These are phyloP conservation scores for Acarapis woodi DNA, from an alignment of 1,140 invertebrate species.

Conservation along the genomic window DNA sequence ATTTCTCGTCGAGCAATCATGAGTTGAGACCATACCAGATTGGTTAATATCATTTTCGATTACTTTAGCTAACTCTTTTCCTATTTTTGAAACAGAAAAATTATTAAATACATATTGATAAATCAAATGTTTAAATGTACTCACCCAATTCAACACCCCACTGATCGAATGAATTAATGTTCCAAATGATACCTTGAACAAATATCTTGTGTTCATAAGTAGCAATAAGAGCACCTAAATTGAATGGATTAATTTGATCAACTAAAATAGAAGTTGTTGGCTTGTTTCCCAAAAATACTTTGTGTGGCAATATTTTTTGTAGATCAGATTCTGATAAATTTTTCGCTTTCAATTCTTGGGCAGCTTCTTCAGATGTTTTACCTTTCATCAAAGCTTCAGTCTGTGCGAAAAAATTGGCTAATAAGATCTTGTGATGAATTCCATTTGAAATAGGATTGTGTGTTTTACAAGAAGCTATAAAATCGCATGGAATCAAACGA, in stretches of 20 bases:
- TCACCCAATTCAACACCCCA: slow-evolving; percentile 98
- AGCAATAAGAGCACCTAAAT: slow-evolving; percentile 81
- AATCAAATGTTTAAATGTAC: no score
- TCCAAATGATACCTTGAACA: slow-evolving; percentile 90
- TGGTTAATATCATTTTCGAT: slow-evolving; percentile 72
- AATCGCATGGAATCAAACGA: slow-evolving; percentile 79
- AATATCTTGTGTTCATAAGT: slow-evolving; percentile 98
- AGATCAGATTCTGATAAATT: slow-evolving; percentile 32
- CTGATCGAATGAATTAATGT: slow-evolving; percentile 98
- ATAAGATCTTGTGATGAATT: slow-evolving; percentile 46
- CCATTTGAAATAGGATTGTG: slow-evolving; percentile 64
- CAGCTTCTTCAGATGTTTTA: slow-evolving; percentile 44
- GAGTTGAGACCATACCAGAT: slow-evolving; percentile 25
- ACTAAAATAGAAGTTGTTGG: slow-evolving; percentile 95
- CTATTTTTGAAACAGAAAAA: no score
- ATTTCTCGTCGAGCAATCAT: slow-evolving; percentile 75
- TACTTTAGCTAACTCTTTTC: slow-evolving; percentile 84
- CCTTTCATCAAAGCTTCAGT: slow-evolving; percentile 89
- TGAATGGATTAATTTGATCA: slow-evolving; percentile 71
- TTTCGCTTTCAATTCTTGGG: slow-evolving; percentile 36
- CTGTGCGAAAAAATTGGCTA: slow-evolving; percentile 94
- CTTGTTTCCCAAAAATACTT: slow-evolving; percentile 82
- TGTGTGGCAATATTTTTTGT: slow-evolving; percentile 61
- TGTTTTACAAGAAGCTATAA: slow-evolving; percentile 69
- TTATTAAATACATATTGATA: no score